A percentile compares a stretch with the other conserved stretches of the same genome.
Evolutionary conservation across 2,888 invertebrate species (phyloP).

Genomic region (Dorcus parallelipipedus): DNA sequence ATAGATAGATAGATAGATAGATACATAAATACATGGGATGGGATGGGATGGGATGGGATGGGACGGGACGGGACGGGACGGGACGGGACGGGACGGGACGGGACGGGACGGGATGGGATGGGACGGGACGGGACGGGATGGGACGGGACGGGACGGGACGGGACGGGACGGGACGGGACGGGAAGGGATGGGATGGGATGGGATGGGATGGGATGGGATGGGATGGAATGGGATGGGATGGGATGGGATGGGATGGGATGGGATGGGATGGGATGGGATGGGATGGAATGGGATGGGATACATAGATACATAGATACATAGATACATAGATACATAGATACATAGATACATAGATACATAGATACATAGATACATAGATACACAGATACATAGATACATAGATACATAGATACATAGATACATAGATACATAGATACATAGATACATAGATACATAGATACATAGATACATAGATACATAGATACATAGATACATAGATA

Average conservation of each 20-base stretch:
- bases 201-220: constrained; percentile 15
- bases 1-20: background rate
- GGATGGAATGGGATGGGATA: constrained; percentile 13
- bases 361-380: no score
- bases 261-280: constrained; percentile 15
- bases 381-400: no score
- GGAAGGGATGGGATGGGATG: no score
- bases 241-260: constrained; percentile 15
- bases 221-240: constrained; percentile 15
- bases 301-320: background rate
- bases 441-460: no score
- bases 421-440: no score
- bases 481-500: no score
- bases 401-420: no score
- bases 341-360: no score
- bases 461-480: no score
- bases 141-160: constrained; percentile 6
- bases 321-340: no score
- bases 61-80: constrained; percentile 6
- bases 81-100: constrained; percentile 16
- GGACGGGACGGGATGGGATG: constrained; percentile 17
- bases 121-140: constrained; percentile 13
- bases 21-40: no score
- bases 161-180: constrained; percentile 15
- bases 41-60: constrained; percentile 6